Conservation (phyloP, 1,140 invertebrate species). For the Drosophila trapezifrons region DNA sequence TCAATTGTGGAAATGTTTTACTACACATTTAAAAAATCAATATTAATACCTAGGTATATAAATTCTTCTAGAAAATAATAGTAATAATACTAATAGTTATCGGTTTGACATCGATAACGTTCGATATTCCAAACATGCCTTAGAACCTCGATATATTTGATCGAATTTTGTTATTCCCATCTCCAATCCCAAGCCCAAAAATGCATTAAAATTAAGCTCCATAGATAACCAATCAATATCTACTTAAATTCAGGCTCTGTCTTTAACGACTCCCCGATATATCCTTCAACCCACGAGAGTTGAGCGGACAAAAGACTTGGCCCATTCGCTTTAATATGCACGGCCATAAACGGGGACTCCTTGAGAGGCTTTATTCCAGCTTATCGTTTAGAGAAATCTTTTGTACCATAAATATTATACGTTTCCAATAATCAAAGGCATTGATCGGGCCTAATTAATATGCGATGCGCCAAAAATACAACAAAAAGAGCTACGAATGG, state of each 20-base stretch:
- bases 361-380: slow-evolving; percentile 20
- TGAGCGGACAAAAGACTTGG: slow-evolving; percentile 31
- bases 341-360: slow-evolving; percentile 52
- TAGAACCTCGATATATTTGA: not conserved
- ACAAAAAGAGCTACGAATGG: slow-evolving; percentile 2
- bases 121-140: not conserved
- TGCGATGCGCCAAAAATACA: slow-evolving; percentile 46
- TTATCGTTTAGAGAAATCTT: slow-evolving; percentile 61
- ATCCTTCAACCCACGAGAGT: slow-evolving; percentile 24
- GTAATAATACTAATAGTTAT: no score
- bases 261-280: slow-evolving; percentile 40
- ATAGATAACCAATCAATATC: slow-evolving; percentile 13
- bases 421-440: slow-evolving; percentile 47
- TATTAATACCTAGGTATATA: no score
- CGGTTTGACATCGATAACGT: not conserved
- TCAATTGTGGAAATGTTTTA: no score
- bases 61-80: no score
- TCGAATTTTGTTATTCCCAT: not conserved
- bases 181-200: not conserved
- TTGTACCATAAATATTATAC: slow-evolving; percentile 53
- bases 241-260: slow-evolving; percentile 29
- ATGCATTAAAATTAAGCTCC: not conserved
- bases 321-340: slow-evolving; percentile 60
- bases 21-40: no score
- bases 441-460: slow-evolving; percentile 62